Evolutionary conservation across 2,888 invertebrate species (phyloP).

Genomic region (Spisula subtruncata): DNA sequence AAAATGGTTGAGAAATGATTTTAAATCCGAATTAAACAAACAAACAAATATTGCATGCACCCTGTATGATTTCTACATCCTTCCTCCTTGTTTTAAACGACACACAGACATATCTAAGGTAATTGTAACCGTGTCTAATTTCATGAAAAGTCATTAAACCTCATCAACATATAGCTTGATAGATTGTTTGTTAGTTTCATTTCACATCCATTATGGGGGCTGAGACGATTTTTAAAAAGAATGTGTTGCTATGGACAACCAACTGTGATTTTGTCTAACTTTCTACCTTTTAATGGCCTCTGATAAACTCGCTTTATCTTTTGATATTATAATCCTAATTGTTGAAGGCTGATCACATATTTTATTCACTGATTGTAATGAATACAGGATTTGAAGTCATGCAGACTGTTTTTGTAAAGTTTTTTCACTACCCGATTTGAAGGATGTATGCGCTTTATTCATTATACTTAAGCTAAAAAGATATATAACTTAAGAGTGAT

Average conservation of each 20-base stretch:
- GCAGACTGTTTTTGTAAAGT: slow-evolving; percentile 63
- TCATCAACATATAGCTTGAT: slow-evolving; percentile 58
- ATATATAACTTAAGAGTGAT: slow-evolving; percentile 59
- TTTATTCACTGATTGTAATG: slow-evolving; percentile 78
- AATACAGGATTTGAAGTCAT: slow-evolving; percentile 69
- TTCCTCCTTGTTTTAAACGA: slow-evolving; percentile 41
- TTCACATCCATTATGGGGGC: slow-evolving; percentile 48
- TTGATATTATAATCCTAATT: slow-evolving; percentile 79
- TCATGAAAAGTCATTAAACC: slow-evolving; percentile 57
- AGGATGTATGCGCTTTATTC: slow-evolving; percentile 76
- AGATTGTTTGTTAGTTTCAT: slow-evolving; percentile 40
- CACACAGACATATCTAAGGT: slow-evolving; percentile 36
- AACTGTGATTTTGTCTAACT: slow-evolving; percentile 70
- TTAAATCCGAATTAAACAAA: slow-evolving; percentile 20
- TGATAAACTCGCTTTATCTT: slow-evolving; percentile 74
- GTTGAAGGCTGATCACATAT: slow-evolving; percentile 76
- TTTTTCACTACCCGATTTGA: slow-evolving; percentile 62
- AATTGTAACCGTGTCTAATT: slow-evolving; percentile 43
- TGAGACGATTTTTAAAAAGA: slow-evolving; percentile 63
- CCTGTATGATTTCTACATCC: slow-evolving; percentile 38
- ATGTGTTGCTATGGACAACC: slow-evolving; percentile 71
- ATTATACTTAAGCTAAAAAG: slow-evolving; percentile 62
- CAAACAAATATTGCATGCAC: slow-evolving; percentile 30
- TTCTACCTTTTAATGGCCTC: slow-evolving; percentile 64
- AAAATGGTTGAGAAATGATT: neutral